A percentile compares a stretch with the other conserved stretches of the same genome.
These are phyloP conservation scores for Ennomos erosarius DNA, from an alignment of 2,888 invertebrate species.

Conservation along the genomic window DNA sequence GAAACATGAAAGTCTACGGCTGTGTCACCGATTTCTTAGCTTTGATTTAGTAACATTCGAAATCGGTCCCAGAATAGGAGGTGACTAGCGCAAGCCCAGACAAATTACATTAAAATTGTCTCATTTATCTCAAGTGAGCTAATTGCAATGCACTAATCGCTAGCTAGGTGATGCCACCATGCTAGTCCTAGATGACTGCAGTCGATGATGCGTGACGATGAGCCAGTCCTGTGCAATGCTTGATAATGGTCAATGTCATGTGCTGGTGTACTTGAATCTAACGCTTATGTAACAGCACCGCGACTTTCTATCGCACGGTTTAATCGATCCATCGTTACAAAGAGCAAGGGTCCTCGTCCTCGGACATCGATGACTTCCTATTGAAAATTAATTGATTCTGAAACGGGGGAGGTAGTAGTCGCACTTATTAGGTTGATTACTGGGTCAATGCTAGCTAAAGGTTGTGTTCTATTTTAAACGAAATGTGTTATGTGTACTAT, in stretches of 20 bases:
- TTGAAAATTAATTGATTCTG: constrained; percentile 42
- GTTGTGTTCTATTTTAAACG: constrained; percentile 44
- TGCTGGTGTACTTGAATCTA: constrained; percentile 70
- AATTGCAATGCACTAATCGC: constrained; percentile 70
- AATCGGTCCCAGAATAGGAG: constrained; percentile 74
- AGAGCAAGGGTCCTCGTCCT: constrained; percentile 36
- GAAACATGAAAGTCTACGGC: constrained; percentile 29
- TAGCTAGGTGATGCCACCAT: constrained; percentile 81
- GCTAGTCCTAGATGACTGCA: constrained; percentile 78
- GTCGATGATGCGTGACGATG: constrained; percentile 73
- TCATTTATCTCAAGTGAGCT: constrained; percentile 52
- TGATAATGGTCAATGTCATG: constrained; percentile 75
- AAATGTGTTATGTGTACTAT: constrained; percentile 18
- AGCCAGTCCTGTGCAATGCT: constrained; percentile 82
- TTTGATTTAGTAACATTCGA: constrained; percentile 53
- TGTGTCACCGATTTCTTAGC: constrained; percentile 20
- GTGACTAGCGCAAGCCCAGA: constrained; percentile 67
- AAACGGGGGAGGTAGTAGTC: constrained; percentile 27
- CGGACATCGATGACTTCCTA: constrained; percentile 38
- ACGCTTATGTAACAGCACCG: constrained; percentile 43
- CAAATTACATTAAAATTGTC: constrained; percentile 55
- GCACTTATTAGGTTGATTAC: constrained; percentile 37
- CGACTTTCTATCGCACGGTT: constrained; percentile 35
- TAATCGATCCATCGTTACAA: constrained; percentile 38
- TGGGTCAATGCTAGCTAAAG: constrained; percentile 49